Percentiles rank a stretch among this genome's conserved stretches.
These are phyloP conservation scores for Bergia puertoricense DNA, from an alignment of 92 coral and sea anemone genomes.

Conservation along the genomic window DNA sequence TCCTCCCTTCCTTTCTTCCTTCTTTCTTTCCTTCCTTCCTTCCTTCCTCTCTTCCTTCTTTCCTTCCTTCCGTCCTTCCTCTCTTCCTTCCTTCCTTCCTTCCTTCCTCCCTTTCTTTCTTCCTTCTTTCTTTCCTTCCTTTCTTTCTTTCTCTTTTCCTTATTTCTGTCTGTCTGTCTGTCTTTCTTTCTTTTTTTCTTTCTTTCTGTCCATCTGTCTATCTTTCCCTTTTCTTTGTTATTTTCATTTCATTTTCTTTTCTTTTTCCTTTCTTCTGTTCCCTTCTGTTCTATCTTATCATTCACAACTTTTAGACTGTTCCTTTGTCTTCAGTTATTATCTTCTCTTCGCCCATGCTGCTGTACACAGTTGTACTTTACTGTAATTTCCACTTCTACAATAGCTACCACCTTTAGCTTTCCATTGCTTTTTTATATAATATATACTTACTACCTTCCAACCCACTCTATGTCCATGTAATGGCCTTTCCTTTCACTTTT, in stretches of 20 bases:
- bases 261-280: neutral
- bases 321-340: neutral
- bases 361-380: neutral
- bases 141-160: no score
- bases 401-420: neutral
- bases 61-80: neutral
- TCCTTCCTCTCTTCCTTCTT: neutral
- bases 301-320: neutral
- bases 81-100: neutral
- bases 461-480: no score
- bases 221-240: neutral
- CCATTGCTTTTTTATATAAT: no score
- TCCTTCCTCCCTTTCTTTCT: neutral
- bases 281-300: neutral
- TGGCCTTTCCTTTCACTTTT: no score
- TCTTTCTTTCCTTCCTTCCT: neutral
- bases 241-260: neutral
- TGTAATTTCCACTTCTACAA: neutral
- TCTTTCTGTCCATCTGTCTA: neutral
- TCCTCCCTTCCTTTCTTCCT: neutral
- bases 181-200: neutral
- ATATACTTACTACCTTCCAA: no score
- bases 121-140: neutral
- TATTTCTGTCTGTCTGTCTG: neutral
- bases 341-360: neutral